Evolutionary conservation across 2,797 vertebrate genomes (phyloP).

Genomic region (Hydrolagus colliei): DNA sequence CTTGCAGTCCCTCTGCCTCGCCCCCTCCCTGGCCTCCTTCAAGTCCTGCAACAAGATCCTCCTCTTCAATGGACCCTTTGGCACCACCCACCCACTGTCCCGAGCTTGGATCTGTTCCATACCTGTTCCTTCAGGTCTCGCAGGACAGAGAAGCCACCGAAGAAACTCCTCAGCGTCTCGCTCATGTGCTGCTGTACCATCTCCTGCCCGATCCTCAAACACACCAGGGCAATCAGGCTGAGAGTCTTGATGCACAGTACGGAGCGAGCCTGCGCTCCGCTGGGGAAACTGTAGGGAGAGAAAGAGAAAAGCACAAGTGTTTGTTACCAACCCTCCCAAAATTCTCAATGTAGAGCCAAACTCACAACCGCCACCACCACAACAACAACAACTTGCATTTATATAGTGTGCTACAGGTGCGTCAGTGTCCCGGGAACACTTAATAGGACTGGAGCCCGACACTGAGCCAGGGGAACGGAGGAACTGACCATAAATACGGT

Average conservation of each 20-base stretch:
- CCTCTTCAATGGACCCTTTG: too few relatives aligned
- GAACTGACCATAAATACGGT: too few relatives aligned
- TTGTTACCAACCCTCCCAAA: background rate
- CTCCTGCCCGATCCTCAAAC: constrained; percentile 87
- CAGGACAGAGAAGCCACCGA: constrained; percentile 77
- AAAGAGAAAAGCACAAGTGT: constrained; percentile 33
- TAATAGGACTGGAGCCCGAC: background rate
- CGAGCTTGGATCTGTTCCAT: constrained; percentile 10
- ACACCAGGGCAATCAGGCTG: constrained; percentile 88
- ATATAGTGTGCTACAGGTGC: too few relatives aligned
- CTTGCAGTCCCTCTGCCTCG: too few relatives aligned
- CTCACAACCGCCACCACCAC: background rate
- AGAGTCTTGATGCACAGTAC: constrained; percentile 86
- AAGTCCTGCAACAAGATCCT: too few relatives aligned
- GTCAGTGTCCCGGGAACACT: background rate
- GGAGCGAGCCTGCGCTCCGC: constrained; percentile 83
- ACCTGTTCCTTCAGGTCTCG: constrained; percentile 76
- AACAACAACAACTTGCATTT: too few relatives aligned
- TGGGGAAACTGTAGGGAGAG: constrained; percentile 73
- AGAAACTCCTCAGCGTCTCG: constrained; percentile 77
- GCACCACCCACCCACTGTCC: too few relatives aligned
- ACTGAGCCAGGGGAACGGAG: too few relatives aligned
- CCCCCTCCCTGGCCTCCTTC: too few relatives aligned
- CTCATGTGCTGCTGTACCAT: constrained; percentile 96
- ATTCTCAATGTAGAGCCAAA: background rate